Evolutionary conservation across 92 coral and sea anemone species (phyloP).

Genomic region (Paramuricea clavata): DNA sequence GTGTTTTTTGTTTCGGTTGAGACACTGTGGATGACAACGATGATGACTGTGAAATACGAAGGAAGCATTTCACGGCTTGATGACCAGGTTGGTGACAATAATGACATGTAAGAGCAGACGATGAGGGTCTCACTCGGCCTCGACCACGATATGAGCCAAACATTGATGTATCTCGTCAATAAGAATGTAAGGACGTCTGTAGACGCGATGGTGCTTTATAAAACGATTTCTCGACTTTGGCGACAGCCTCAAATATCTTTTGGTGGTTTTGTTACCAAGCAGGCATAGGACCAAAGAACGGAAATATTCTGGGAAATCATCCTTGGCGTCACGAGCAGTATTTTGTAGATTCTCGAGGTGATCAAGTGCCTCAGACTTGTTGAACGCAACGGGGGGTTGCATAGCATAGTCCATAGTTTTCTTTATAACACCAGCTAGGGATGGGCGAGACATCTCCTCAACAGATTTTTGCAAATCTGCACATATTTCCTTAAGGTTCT

Average conservation of each 20-base stretch:
- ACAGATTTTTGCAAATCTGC: neutral
- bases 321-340: neutral
- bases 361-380: neutral
- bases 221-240: conserved; percentile 1
- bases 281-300: conserved; percentile 1
- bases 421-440: neutral
- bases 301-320: conserved; percentile 12
- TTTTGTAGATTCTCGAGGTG: conserved; percentile 13
- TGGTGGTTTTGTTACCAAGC: neutral
- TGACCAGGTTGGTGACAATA: conserved; percentile 13
- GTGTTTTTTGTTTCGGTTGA: too few species aligned
- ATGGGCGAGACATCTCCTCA: conserved; percentile 3
- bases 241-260: conserved; percentile 3
- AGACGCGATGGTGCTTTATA: neutral
- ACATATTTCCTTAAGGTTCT: conserved; percentile 4
- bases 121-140: neutral
- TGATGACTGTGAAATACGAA: neutral
- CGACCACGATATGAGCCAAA: conserved; percentile 7
- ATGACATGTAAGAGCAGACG: neutral
- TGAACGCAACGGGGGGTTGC: conserved; percentile 5
- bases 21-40: neutral
- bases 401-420: conserved; percentile 1
- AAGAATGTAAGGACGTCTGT: too few species aligned
- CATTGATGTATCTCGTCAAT: neutral
- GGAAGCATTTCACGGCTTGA: neutral